Evolutionary conservation across 2,113 vertebrate species (phyloP).

Genomic region (Lampris incognitus): DNA sequence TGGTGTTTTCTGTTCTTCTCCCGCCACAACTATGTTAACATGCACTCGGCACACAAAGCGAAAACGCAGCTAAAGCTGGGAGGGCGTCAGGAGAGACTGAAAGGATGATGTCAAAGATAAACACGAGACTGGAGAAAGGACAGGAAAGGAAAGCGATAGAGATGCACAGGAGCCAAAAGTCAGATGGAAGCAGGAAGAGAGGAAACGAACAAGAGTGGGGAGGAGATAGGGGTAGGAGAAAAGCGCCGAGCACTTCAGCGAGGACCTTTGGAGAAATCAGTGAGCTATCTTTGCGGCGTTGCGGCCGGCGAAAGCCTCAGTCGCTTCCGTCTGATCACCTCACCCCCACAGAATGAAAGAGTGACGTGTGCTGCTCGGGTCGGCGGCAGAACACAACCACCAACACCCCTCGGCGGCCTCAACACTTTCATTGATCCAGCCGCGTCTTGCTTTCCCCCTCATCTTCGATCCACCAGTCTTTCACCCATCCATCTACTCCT

Average conservation of each 20-base stretch:
- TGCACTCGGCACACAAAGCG: neutral
- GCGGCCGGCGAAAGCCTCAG: constrained; percentile 24
- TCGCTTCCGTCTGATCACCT: constrained; percentile 48
- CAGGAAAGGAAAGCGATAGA: neutral
- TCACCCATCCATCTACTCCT: neutral
- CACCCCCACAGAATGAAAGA: constrained; percentile 33
- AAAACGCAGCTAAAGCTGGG: neutral
- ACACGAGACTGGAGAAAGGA: neutral
- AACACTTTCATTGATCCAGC: constrained; percentile 51
- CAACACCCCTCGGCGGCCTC: constrained; percentile 43
- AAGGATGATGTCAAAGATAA: constrained; percentile 10
- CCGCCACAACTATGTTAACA: neutral
- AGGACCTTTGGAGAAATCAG: constrained; percentile 42
- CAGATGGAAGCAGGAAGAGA: neutral
- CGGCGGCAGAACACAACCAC: constrained; percentile 47
- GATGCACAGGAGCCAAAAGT: neutral
- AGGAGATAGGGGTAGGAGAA: neutral
- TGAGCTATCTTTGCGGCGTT: constrained; percentile 35
- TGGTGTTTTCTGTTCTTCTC: constrained; percentile 5
- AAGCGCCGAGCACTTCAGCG: constrained; percentile 3
- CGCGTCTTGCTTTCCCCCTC: neutral
- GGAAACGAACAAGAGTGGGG: constrained; percentile 6
- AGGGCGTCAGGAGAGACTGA: neutral
- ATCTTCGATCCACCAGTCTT: constrained; percentile 10
- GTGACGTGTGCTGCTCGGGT: constrained; percentile 44